Base-by-base conservation (phyloP, 1,140 invertebrate species). In the Adelges cooleyi region DNA sequence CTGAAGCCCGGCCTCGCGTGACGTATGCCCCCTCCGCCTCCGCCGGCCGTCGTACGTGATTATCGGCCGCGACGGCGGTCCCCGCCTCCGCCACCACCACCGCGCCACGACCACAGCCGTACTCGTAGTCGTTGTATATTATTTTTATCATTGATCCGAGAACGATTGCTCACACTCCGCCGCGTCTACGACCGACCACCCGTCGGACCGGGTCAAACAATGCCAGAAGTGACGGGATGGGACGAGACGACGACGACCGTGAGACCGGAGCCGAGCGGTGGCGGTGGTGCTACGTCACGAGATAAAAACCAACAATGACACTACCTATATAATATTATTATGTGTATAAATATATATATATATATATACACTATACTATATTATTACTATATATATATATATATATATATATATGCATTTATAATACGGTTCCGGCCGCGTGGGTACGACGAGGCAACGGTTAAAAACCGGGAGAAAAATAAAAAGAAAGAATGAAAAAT, bases 121-220 rank as follows among this genome's bases (percentile, higher is more conserved):
- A n/a, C n/a, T 13, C 18, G 53, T 44, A 40, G 40, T 44, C 13
- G 54, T 18, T 1, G 54, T 59, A 44, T 46, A 46, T 62, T 62
- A 62, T 62, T 62, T 62, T 62, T 62, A 62, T 62, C 56, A 62
- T 62, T 62, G 56, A 62, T 62, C 56, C 56, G 53, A 56, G 23
- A 10, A 46, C 40, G 15, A n/a, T n/a, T 3, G 40, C 15, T 38
- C 36, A 6, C n/a, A 17, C n/a, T 44, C 23, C 40, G 9, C 33
- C 17, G 1, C 52, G 3, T 13, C 9, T 20, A 11, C 10, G 11
- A 33, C 18, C 52, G 29, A 6, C 2, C 52, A 17, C 10, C 3
- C n/a, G 17, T 8, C 20, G 6, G 27, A 48, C 17, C 56, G 56
- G 40, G 54, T 56, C 53, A 56, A 38, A 59, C 54, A n/a, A 18